Evolutionary conservation across 2,113 vertebrate species (phyloP).

Genomic region (Xiphophorus couchianus): DNA sequence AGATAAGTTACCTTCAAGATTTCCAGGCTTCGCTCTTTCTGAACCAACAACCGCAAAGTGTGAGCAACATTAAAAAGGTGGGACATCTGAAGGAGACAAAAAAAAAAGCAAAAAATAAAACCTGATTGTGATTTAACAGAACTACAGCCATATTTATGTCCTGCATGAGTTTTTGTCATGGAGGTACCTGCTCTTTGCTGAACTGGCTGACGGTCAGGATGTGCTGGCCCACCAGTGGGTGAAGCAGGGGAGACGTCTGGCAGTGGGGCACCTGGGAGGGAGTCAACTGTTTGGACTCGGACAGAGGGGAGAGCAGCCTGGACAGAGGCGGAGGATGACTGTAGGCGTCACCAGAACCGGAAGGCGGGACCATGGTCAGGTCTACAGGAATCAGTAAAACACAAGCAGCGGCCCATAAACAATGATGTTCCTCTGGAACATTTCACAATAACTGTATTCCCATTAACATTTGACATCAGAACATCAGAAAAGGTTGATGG

Average conservation of each 20-base stretch:
- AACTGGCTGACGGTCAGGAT: constrained; percentile 92
- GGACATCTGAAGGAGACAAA: constrained; percentile 82
- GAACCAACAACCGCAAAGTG: constrained; percentile 90
- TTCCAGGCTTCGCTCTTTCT: constrained; percentile 94
- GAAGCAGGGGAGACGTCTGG: constrained; percentile 87
- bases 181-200: constrained; percentile 92
- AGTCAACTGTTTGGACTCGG: constrained; percentile 47
- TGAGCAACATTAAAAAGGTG: constrained; percentile 95
- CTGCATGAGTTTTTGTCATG: neutral
- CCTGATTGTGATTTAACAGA: neutral
- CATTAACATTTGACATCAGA: too few relatives aligned
- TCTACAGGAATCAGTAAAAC: constrained; percentile 56
- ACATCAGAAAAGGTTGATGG: too few relatives aligned
- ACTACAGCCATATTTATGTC: neutral
- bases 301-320: constrained; percentile 88
- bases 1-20: constrained; percentile 87
- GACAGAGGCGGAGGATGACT: constrained; percentile 82
- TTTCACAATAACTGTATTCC: too few relatives aligned
- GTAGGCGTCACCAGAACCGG: constrained; percentile 73
- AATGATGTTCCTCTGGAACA: neutral
- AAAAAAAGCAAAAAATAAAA: neutral
- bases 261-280: constrained; percentile 75
- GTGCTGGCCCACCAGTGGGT: constrained; percentile 91
- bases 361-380: constrained; percentile 31
- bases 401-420: neutral